These are phyloP conservation scores for Ancistrus triradiatus DNA, from an alignment of 2,113 vertebrate genomes.

Conservation along the genomic window DNA sequence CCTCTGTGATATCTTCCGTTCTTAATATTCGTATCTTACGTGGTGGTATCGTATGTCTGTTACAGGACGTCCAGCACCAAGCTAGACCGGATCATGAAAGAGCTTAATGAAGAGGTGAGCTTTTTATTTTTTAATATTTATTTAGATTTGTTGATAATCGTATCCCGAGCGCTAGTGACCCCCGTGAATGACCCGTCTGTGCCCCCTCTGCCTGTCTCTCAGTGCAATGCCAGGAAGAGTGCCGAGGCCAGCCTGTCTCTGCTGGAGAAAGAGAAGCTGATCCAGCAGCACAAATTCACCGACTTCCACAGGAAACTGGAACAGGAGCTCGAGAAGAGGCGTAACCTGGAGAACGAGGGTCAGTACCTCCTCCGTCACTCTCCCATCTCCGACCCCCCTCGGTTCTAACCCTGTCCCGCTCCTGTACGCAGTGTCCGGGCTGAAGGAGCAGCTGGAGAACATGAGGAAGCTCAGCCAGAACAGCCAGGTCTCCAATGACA, in stretches of 20 bases:
- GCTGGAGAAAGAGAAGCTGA: slow-evolving; percentile 93
- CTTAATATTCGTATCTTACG: too few relatives aligned
- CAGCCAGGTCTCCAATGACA: slow-evolving; percentile 91
- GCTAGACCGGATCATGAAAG: slow-evolving; percentile 94
- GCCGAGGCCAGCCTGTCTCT: slow-evolving; percentile 79
- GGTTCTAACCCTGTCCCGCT: too few relatives aligned
- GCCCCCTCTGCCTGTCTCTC: slow-evolving; percentile 32
- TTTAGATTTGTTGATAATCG: too few relatives aligned
- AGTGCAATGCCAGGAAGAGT: slow-evolving; percentile 78
- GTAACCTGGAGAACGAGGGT: slow-evolving; percentile 96
- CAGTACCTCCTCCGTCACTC: neutral
- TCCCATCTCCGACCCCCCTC: neutral
- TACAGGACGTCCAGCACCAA: slow-evolving; percentile 86
- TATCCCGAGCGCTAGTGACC: too few relatives aligned
- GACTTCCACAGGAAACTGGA: slow-evolving; percentile 95
- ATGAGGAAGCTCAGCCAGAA: slow-evolving; percentile 90
- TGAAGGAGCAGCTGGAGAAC: slow-evolving; percentile 96
- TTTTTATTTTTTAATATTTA: too few relatives aligned
- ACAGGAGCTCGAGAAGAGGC: slow-evolving; percentile 91
- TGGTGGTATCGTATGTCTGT: too few relatives aligned
- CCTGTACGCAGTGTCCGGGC: slow-evolving; percentile 81
- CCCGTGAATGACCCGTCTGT: neutral
- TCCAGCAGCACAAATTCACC: slow-evolving; percentile 84
- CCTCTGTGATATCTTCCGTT: too few relatives aligned
- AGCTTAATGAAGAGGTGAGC: slow-evolving; percentile 95